phyloP scores from a whole-genome alignment of 2,113 vertebrate genomes.

The Aptenodytes forsteri region DNA sequence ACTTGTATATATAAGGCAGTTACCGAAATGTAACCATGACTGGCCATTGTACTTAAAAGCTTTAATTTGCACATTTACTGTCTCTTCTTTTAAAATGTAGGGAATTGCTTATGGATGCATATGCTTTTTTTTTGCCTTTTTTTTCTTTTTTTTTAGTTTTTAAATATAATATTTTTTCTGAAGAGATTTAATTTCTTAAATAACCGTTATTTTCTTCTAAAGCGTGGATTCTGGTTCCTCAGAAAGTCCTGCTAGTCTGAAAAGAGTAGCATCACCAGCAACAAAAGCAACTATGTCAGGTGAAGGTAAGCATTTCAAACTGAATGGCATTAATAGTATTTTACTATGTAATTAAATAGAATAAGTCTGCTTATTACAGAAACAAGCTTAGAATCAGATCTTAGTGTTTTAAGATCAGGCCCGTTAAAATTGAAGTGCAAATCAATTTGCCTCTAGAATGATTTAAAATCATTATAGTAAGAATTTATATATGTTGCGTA shows the following conservation, averaged over 20 bases:
- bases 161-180: neutral
- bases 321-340: neutral
- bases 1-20: neutral
- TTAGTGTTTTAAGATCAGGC: neutral
- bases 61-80: neutral
- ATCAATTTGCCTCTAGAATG: neutral
- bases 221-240: slow-evolving; percentile 89
- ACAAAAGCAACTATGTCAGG: slow-evolving; percentile 82
- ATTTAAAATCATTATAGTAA: neutral
- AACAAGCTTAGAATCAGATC: neutral
- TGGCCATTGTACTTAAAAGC: neutral
- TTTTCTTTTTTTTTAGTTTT: neutral
- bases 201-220: slow-evolving; percentile 42
- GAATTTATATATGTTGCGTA: neutral
- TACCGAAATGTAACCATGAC: neutral
- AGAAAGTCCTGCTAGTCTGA: slow-evolving; percentile 91
- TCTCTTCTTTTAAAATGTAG: neutral
- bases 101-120: neutral
- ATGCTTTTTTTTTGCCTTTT: neutral
- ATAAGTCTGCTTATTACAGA: neutral
- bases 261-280: slow-evolving; percentile 89
- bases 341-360: neutral
- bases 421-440: neutral
- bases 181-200: neutral
- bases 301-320: slow-evolving; percentile 83